Conservation (phyloP, 2,113 vertebrate genomes). For the Pitta sordida region DNA sequence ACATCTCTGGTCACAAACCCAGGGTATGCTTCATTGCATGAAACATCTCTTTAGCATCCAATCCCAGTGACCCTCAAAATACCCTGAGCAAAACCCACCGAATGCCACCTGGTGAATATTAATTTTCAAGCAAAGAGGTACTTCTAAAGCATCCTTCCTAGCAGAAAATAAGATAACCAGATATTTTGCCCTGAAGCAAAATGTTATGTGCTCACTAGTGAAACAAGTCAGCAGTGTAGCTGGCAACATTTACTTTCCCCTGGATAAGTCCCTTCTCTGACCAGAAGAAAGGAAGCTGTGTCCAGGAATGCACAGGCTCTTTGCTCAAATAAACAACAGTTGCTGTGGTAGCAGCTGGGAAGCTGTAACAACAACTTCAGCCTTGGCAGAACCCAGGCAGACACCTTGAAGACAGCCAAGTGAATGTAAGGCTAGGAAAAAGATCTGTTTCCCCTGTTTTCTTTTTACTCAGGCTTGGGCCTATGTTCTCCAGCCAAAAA, state of each 20-base stretch:
- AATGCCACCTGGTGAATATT: background rate
- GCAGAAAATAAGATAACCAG: background rate
- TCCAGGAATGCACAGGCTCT: background rate
- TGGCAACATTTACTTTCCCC: background rate
- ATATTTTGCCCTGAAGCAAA: slow-evolving; percentile 8
- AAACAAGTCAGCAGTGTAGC: background rate
- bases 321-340: background rate
- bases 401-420: slow-evolving; percentile 20
- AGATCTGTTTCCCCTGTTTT: background rate
- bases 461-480: background rate
- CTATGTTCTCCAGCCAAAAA: slow-evolving; percentile 38
- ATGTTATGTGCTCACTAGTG: background rate
- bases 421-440: background rate
- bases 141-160: background rate
- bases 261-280: background rate
- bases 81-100: background rate
- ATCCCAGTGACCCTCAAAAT: background rate
- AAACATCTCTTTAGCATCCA: background rate
- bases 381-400: background rate
- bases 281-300: background rate
- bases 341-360: background rate
- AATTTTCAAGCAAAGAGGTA: background rate
- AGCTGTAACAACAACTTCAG: slow-evolving; percentile 10
- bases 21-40: background rate
- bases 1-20: background rate